phyloP scores from a whole-genome alignment of 2,113 vertebrate genomes.

The Zosterops hypoxanthus region DNA sequence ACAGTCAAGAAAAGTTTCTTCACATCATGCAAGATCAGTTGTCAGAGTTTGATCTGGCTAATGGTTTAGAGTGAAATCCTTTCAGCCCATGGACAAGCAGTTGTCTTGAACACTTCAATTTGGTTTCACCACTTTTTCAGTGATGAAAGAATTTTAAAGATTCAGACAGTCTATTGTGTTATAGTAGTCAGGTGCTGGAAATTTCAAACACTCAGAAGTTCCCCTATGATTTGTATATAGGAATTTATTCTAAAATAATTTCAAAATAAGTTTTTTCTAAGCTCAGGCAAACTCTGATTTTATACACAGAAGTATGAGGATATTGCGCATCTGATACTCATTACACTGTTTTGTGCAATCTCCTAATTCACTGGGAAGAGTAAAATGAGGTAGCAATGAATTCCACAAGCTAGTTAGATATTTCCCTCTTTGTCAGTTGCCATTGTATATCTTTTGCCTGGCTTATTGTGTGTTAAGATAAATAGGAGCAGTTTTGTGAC shows the following conservation, averaged over 20 bases:
- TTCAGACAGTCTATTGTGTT: background rate
- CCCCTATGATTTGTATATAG: background rate
- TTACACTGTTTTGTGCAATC: background rate
- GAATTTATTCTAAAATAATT: background rate
- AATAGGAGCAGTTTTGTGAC: background rate
- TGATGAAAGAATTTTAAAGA: background rate
- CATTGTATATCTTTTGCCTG: background rate
- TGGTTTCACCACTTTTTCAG: background rate
- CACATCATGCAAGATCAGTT: rapidly evolving
- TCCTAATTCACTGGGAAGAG: background rate
- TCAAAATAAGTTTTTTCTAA: background rate
- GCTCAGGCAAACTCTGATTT: background rate
- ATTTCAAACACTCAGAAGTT: background rate
- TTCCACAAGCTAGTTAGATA: background rate
- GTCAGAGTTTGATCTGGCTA: background rate
- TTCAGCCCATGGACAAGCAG: background rate
- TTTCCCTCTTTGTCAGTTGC: background rate
- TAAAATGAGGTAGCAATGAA: background rate
- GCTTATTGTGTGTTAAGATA: background rate
- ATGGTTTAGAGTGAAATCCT: background rate
- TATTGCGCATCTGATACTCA: background rate
- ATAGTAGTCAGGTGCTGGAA: background rate
- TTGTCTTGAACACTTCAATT: background rate
- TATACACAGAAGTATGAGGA: background rate
- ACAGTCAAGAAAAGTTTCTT: background rate